Evolutionary conservation across 2,797 vertebrate species (phyloP), one percentile per base, ranked within the genome.

Genomic region (Pygocentrus nattereri): DNA sequence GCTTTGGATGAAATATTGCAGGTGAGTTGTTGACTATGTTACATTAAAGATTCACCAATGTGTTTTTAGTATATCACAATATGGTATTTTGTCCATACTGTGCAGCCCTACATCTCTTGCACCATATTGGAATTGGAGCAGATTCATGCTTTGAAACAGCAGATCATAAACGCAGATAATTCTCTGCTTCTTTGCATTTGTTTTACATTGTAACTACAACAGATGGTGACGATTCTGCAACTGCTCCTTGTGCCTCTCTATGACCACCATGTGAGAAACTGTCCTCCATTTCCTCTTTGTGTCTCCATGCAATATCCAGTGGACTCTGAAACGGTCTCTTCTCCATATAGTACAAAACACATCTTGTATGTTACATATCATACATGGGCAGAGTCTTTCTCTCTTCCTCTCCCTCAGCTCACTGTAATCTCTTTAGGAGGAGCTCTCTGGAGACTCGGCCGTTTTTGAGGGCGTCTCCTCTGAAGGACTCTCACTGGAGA

Each of bases 391-490:
- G 58, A 76, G 79, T 84, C 65, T 76, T 61, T 76, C 65, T 71
- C 62, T 61, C 64, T 23, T 50, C 16, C 19, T 76, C 64, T 71
- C 61, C 1, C 34, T 78, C 38, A 30, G 6, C 19, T 47, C 16
- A 6, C 25, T 30, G 30, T 50, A 13, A 19, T 27, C 49, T 68
- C 74, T 52, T 81, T 97, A 96, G 68, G 96, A 94, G 84, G 97
- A 94, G 89, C 92, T 92, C 73, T 95, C 94, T 72, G 95, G 90
- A 86, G 92, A 92, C 89, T 94, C 94, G 0, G 92, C 85, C 72
- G 95, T 91, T 87, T 97, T 96, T 59, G 94, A 92, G 58, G 93
- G 90, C 56, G 92, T 92, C 85, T 97, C 96, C 83, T 96, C 95
- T 64, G 95, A 92, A 0, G 93, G 88, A 3, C 94, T 93, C 90